Evolutionary conservation across 2,888 invertebrate species (phyloP), one percentile per base, ranked within the genome.

Genomic region (Eumerus sabulonum): DNA sequence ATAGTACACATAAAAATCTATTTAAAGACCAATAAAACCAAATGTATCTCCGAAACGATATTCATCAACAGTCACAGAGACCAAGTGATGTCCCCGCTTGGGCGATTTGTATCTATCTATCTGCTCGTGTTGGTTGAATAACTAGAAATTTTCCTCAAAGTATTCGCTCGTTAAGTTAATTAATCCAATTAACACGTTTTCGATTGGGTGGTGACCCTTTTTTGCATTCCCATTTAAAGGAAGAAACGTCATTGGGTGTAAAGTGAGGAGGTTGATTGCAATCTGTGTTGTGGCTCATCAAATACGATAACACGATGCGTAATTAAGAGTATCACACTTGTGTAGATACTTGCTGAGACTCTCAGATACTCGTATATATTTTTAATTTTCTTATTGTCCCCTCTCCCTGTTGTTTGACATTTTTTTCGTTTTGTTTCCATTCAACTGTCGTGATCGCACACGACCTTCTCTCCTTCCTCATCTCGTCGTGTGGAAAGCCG

Each of bases 281-380:
- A 77, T 77, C 77, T 45, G 67, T 73, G 73, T 47, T 66, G 53
- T 38, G 70, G 76, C 74, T 57, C 81, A 71, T 81, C 81, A 71
- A 64, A 62, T n/a, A n/a, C 62, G 38, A 62, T 70, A 81, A 81
- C 81, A 81, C 76, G 81, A 81, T 76, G 81, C 76, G 81, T 81
- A 81, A 81, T 81, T 81, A 81, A 81, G 73, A 74, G 64, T 59
- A 74, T 74, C 79, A 60, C 79, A 50, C 74, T 56, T 40, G 19
- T 12, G 51, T n/a, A 36, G 54, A 17, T 67, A 66, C 27, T 27
- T 27, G 50, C 60, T 40, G 67, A 35, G 44, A 14, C 7, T 2
- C 7, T 27, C 27, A 27, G 27, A 27, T 27, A 7, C 27, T 27
- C n/a, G n/a, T n/a, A n/a, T n/a, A n/a, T n/a, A n/a, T n/a, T 27